Base-by-base conservation (phyloP, 2,797 vertebrate species). In the Schizopygopsis pylzovi region DNA sequence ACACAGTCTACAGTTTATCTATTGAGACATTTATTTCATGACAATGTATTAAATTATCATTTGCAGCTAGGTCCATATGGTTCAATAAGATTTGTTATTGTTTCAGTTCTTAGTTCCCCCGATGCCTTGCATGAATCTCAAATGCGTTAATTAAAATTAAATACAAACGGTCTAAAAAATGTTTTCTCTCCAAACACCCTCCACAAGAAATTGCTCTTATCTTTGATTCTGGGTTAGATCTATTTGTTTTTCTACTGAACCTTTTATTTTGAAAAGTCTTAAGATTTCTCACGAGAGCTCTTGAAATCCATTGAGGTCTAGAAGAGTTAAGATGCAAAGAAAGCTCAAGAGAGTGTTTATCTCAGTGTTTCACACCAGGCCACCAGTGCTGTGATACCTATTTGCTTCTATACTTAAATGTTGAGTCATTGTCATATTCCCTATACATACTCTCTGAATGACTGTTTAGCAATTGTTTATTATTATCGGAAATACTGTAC, bases 241-340 rank as follows among this genome's bases (percentile, higher is more conserved):
- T 10, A 54, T 70, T 84, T 84, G 67, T 49, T 80, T 61, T 80
- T 28, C 28, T 41, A 20, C 15, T 63, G 22, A 72, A 63, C 13
- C 41, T 80, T 80, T 85, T 37, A 39, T 65, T 63, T 28, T 2
- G 54, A 72, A 71, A 72, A 49, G 33, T 61, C 20, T 25, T 72
- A 37, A 63, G 67, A 63, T 63, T 52, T 2, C 78, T 65, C 54
- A 37, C 1, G 15, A 81, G 77, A 81, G 56, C 78, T 39, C 77
- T 73, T 59, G 33, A 71, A 80, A 63, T 80, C 52, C 56, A 71
- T 25, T 79, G 83, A 81, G 54, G 67, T 72, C 43, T 63, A 28
- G 33, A 65, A 45, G 33, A 80, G 54, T 49, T 85, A 80, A 49
- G 28, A 79, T 63, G 68, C 67, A 49, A 80, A 33, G 6, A 59